Conservation (phyloP, 2,113 vertebrate species). For the Guaruba guarouba region DNA sequence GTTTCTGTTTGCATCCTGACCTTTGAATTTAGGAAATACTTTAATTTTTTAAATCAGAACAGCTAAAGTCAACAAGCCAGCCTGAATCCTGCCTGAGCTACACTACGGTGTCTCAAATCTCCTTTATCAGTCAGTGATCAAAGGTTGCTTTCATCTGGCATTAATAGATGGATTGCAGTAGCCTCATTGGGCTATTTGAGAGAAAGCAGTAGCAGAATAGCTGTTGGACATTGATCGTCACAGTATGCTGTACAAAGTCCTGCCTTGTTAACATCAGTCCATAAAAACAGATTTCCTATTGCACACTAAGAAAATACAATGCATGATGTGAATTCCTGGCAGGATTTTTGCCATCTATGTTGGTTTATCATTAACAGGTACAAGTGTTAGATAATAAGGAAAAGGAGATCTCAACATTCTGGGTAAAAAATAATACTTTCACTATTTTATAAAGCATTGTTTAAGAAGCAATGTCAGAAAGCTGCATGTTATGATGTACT, state of each 20-base stretch:
- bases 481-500: background rate
- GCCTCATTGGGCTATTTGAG: background rate
- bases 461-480: background rate
- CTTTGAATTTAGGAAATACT: background rate
- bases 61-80: background rate
- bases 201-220: background rate
- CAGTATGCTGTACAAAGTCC: background rate
- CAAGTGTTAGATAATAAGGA: background rate
- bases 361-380: background rate
- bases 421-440: background rate
- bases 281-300: background rate
- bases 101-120: background rate
- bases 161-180: background rate
- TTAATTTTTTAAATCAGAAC: background rate
- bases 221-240: background rate
- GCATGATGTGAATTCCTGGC: background rate
- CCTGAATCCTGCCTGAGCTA: background rate
- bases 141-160: background rate
- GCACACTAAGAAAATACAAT: background rate
- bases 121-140: background rate
- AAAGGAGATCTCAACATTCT: background rate
- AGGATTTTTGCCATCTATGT: background rate
- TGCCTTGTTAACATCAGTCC: background rate
- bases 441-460: background rate
- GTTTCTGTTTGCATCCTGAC: background rate